A percentile compares a stretch with the other conserved stretches of the same genome.
Evolutionary conservation across 2,113 vertebrate genomes (phyloP).

Genomic region (Pelusios castaneus): DNA sequence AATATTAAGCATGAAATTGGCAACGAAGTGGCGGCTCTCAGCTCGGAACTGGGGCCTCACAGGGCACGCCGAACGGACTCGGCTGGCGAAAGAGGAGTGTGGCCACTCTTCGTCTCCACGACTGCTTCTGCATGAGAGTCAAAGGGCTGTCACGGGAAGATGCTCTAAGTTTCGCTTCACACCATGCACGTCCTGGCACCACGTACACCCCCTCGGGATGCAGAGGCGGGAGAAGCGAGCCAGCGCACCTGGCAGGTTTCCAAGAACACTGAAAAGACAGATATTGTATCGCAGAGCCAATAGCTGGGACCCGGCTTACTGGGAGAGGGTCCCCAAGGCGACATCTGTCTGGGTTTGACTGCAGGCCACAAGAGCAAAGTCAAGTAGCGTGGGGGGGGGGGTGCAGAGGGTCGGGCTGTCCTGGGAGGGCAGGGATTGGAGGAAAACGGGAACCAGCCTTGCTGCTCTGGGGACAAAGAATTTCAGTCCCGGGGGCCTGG

Average conservation of each 20-base stretch:
- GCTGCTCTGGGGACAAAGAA: neutral
- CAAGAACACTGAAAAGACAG: neutral
- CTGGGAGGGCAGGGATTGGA: too few species aligned
- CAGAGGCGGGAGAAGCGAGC: neutral
- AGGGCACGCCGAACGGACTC: neutral
- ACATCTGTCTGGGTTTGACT: neutral
- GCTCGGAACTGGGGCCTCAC: fast-evolving
- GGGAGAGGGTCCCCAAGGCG: neutral
- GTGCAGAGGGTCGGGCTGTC: neutral
- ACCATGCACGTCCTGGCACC: neutral
- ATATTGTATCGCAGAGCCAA: neutral
- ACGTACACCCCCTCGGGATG: neutral
- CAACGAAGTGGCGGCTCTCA: neutral
- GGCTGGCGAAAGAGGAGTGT: too few species aligned
- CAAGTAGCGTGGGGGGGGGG: neutral
- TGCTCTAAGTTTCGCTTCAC: neutral
- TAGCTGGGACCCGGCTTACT: too few species aligned
- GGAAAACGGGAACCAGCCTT: too few species aligned
- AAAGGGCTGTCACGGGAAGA: neutral
- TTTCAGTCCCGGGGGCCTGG: neutral
- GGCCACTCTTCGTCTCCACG: neutral
- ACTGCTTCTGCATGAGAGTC: neutral
- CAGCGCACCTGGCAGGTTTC: neutral
- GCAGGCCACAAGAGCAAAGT: neutral
- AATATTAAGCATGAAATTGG: neutral